These are phyloP conservation scores for Tilapia sparmanii DNA, from an alignment of 2,113 vertebrate species.

Conservation along the genomic window DNA sequence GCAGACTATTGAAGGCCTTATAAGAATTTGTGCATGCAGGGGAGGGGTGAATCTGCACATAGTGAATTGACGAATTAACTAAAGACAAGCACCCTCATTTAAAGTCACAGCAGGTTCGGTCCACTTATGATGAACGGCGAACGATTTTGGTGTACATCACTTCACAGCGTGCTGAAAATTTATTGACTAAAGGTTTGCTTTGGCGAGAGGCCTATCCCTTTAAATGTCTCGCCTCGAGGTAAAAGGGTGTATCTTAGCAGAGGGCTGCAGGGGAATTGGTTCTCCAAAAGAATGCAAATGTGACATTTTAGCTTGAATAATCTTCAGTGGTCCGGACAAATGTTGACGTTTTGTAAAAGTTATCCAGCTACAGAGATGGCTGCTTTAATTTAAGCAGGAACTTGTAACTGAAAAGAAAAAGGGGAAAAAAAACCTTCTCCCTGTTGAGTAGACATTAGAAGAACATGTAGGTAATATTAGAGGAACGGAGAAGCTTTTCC, in stretches of 20 bases:
- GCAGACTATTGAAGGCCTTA: neutral
- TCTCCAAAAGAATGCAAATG: slow-evolving; percentile 55
- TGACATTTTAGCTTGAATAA: slow-evolving; percentile 53
- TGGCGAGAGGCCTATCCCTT: neutral
- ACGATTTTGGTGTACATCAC: neutral
- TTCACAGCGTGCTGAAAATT: neutral
- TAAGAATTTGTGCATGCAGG: neutral
- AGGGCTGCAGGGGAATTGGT: neutral
- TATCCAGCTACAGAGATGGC: neutral
- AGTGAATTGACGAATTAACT: neutral
- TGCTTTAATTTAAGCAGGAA: neutral
- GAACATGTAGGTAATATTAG: neutral
- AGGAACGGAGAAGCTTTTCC: neutral
- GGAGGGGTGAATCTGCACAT: neutral
- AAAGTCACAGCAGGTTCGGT: neutral
- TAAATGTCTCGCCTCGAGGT: slow-evolving; percentile 13
- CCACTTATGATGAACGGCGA: neutral
- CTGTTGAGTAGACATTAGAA: neutral
- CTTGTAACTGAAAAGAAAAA: neutral
- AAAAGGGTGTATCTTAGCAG: slow-evolving; percentile 14
- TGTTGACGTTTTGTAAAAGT: slow-evolving; percentile 42
- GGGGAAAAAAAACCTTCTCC: fast-evolving
- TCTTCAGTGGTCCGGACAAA: slow-evolving; percentile 25
- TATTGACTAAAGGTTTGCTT: neutral
- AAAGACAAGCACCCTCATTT: neutral